phyloP scores from a whole-genome alignment of 2,888 invertebrate genomes.

The Phalera bucephala region DNA sequence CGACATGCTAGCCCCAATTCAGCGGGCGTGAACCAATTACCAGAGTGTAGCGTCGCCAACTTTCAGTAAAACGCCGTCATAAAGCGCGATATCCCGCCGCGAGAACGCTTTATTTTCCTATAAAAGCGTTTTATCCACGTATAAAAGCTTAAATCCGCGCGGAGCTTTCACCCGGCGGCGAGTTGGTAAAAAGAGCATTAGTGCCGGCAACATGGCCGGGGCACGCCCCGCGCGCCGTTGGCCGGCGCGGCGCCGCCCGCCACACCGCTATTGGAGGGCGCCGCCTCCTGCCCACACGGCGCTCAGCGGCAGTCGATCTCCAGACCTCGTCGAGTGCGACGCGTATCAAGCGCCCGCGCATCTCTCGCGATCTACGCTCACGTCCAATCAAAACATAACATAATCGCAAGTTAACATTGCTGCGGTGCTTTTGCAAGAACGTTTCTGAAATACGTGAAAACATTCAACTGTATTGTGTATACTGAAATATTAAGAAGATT shows the following conservation, averaged over 20 bases:
- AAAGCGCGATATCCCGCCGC: constrained; percentile 79
- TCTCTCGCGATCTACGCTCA: constrained; percentile 24
- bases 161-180: constrained; percentile 78
- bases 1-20: constrained; percentile 56
- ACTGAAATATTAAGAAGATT: not conserved
- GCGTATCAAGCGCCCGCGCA: constrained; percentile 19
- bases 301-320: constrained; percentile 44
- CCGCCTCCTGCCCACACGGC: constrained; percentile 42
- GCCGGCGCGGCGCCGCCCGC: constrained; percentile 45
- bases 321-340: constrained; percentile 42
- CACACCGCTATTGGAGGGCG: constrained; percentile 39
- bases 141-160: constrained; percentile 82
- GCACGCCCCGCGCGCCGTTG: constrained; percentile 60
- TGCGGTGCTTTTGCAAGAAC: constrained; percentile 1
- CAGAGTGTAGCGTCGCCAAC: constrained; percentile 71
- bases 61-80: constrained; percentile 77
- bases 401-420: not conserved
- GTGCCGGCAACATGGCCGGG: constrained; percentile 71
- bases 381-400: constrained; percentile 13
- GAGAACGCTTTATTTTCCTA: constrained; percentile 81
- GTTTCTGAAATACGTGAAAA: constrained; percentile 3
- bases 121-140: constrained; percentile 82
- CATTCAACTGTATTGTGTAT: constrained; percentile 1
- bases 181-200: constrained; percentile 79
- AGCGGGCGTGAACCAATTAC: constrained; percentile 69